Conservation (phyloP, 2,113 vertebrate species). For the Cnemophilus loriae region DNA sequence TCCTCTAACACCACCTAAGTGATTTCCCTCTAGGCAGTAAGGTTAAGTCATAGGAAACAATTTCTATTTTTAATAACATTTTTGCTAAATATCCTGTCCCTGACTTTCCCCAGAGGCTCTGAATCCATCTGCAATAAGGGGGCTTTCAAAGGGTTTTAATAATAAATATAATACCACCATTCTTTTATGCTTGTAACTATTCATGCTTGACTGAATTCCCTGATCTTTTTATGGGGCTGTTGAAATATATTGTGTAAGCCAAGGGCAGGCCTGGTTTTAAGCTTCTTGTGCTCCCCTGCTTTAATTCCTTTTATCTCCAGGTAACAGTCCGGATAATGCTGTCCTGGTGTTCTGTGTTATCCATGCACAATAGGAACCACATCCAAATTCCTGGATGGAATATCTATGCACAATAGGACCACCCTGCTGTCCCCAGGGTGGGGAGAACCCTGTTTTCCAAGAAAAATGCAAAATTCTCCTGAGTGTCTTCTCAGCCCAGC, state of each 20-base stretch:
- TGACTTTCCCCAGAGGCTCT: conserved; percentile 35
- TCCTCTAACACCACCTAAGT: not conserved
- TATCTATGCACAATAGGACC: not conserved
- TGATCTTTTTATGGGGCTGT: conserved; percentile 54
- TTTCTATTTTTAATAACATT: conserved; percentile 65
- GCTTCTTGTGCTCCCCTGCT: not conserved
- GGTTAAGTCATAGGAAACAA: conserved; percentile 52
- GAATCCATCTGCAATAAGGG: conserved; percentile 38
- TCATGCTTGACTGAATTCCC: conserved; percentile 51
- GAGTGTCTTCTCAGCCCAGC: not conserved
- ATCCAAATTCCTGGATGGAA: not conserved
- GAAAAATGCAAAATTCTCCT: not conserved
- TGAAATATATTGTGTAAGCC: conserved; percentile 42
- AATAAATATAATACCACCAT: conserved; percentile 49
- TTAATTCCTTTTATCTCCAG: conserved; percentile 49
- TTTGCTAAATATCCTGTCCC: conserved; percentile 61
- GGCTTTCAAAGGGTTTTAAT: conserved; percentile 51
- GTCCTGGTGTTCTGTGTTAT: not conserved
- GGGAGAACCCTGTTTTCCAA: not conserved
- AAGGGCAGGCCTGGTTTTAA: conserved; percentile 52
- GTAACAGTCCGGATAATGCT: not conserved
- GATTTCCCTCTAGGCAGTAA: conserved; percentile 31
- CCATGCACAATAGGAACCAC: not conserved
- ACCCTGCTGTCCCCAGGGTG: not conserved
- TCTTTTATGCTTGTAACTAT: conserved; percentile 53